Percentiles rank a stretch among this genome's conserved stretches.
phyloP scores from a whole-genome alignment of 2,888 invertebrate species.

The Andrena trimmerana region DNA sequence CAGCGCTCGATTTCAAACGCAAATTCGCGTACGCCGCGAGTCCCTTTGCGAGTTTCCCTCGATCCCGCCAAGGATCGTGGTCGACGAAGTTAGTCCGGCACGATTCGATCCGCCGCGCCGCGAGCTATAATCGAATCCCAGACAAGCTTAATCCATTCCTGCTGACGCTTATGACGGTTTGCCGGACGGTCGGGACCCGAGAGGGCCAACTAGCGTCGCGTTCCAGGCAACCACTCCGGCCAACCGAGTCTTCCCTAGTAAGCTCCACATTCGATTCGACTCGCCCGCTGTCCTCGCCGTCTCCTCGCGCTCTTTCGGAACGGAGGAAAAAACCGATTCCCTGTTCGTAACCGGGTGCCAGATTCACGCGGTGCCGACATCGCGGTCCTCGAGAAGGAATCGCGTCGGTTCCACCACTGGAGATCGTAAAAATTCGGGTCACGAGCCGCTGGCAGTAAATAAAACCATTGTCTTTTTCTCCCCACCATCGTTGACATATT shows the following conservation, averaged over 20 bases:
- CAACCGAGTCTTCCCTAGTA: slow-evolving; percentile 8
- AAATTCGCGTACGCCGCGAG: slow-evolving; percentile 78
- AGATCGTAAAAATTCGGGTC: slow-evolving; percentile 71
- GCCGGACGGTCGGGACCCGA: slow-evolving; percentile 43
- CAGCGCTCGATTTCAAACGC: slow-evolving; percentile 78
- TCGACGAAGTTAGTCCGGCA: slow-evolving; percentile 77
- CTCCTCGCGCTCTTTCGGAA: not conserved
- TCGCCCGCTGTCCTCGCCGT: not conserved
- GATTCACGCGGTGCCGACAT: slow-evolving; percentile 23
- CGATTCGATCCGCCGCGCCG: slow-evolving; percentile 73
- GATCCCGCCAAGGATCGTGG: slow-evolving; percentile 76
- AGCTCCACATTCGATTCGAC: not conserved
- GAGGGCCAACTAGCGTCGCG: slow-evolving; percentile 10
- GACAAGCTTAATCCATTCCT: slow-evolving; percentile 64
- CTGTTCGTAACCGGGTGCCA: slow-evolving; percentile 18
- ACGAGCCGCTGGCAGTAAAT: slow-evolving; percentile 71
- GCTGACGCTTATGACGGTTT: slow-evolving; percentile 47
- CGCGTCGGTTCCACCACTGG: slow-evolving; percentile 38
- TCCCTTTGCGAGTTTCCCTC: slow-evolving; percentile 73
- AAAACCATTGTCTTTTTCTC: slow-evolving; percentile 70
- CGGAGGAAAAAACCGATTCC: not conserved
- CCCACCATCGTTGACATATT: slow-evolving; percentile 65
- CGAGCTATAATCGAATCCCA: slow-evolving; percentile 75
- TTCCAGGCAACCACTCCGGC: slow-evolving; percentile 25
- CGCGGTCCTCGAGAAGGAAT: slow-evolving; percentile 45